Conservation (phyloP, 2,888 invertebrate species). For the Scaptomyza cyrtandrae region DNA sequence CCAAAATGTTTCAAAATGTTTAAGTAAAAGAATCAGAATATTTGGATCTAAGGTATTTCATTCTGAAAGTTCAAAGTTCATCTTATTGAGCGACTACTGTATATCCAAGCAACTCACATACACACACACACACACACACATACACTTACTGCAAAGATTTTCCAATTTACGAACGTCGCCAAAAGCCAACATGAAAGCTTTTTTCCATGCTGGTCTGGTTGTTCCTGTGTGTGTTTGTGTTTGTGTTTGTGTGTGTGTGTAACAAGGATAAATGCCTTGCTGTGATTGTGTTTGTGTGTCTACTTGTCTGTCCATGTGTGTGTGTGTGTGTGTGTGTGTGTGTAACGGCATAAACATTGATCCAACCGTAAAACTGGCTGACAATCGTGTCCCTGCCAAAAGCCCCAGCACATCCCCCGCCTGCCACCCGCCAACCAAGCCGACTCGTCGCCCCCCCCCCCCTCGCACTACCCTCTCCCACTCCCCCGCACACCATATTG, state of each 20-base stretch:
- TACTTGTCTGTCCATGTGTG: no score
- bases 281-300: constrained; percentile 38
- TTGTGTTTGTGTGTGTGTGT: constrained; percentile 29
- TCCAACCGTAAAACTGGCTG: constrained; percentile 78
- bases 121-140: constrained; percentile 22
- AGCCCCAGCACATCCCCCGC: constrained; percentile 2
- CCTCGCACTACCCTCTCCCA: no score
- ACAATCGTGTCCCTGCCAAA: constrained; percentile 62
- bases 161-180: constrained; percentile 82
- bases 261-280: constrained; percentile 80
- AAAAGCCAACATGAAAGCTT: constrained; percentile 62
- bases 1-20: not conserved
- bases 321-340: constrained; percentile 48
- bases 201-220: constrained; percentile 18
- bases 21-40: not conserved
- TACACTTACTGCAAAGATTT: constrained; percentile 66
- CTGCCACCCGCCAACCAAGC: constrained; percentile 7
- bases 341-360: constrained; percentile 77
- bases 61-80: not conserved
- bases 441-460: constrained; percentile 7
- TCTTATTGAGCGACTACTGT: not conserved
- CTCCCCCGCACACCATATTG: constrained; percentile 13
- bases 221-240: constrained; percentile 4
- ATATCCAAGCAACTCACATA: constrained; percentile 15
- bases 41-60: no score